A percentile compares a stretch with the other conserved stretches of the same genome.
phyloP scores from a whole-genome alignment of 30 jellyfish, hydroid and myxozoan genomes.

The Pseudorhiza aurosa region DNA sequence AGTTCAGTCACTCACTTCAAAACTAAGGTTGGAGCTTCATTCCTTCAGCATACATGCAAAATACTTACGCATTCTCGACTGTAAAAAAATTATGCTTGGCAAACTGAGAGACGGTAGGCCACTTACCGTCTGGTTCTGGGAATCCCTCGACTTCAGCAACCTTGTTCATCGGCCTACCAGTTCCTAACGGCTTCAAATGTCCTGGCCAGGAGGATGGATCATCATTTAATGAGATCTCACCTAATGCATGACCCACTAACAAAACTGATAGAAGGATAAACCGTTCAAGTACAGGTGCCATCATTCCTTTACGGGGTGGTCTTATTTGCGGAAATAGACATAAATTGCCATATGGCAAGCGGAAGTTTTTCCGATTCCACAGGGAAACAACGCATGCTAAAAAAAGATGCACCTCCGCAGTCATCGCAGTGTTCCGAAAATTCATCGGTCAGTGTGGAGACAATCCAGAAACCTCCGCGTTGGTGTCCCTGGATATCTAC shows the following conservation, averaged over 20 bases:
- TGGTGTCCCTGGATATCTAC: no score
- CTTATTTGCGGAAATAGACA: neutral
- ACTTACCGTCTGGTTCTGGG: conserved; percentile 79
- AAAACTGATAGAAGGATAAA: neutral
- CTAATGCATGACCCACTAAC: neutral
- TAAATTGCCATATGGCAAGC: neutral
- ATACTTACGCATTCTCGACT: no score
- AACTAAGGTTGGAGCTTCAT: no score
- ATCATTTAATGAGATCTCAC: conserved; percentile 47
- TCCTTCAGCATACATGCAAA: no score
- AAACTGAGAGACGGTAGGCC: no score
- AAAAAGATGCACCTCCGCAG: no score
- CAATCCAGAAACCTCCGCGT: no score
- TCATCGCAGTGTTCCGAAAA: no score
- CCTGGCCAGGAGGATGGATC: conserved; percentile 83
- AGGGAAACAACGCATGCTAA: no score
- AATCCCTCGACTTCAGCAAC: conserved; percentile 68
- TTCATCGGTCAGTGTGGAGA: no score
- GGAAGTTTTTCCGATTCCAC: neutral
- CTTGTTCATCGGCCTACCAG: conserved; percentile 68
- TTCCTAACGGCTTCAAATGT: conserved; percentile 84
- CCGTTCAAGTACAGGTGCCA: neutral
- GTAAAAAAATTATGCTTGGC: no score
- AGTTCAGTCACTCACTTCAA: no score
- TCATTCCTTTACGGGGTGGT: neutral